Conservation (phyloP, 2,888 invertebrate species). For the Caenorhabditis uteleia region DNA sequence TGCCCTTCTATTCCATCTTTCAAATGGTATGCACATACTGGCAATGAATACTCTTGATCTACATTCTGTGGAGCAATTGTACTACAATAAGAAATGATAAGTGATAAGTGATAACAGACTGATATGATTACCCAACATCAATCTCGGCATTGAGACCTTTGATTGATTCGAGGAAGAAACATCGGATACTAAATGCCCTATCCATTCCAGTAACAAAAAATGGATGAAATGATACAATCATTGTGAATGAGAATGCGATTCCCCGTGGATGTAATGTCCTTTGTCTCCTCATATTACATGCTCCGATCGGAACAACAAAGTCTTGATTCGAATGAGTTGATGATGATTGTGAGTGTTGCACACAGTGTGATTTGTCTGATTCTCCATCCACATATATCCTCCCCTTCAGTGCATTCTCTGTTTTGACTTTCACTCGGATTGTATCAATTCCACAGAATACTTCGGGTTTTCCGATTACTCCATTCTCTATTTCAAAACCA, state of each 20-base stretch:
- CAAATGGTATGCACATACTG: constrained; percentile 66
- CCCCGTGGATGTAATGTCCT: constrained; percentile 66
- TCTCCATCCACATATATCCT: constrained; percentile 68
- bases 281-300: constrained; percentile 69
- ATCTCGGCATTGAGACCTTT: constrained; percentile 63
- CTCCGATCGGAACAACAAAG: constrained; percentile 66
- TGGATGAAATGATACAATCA: constrained; percentile 68
- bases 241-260: constrained; percentile 67
- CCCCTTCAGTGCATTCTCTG: constrained; percentile 55
- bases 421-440: constrained; percentile 55
- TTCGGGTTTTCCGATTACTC: constrained; percentile 57
- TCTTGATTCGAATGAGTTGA: constrained; percentile 23
- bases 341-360: constrained; percentile 42
- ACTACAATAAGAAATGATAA: too few species aligned
- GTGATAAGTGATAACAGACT: background rate
- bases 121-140: constrained; percentile 60
- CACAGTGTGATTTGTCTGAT: constrained; percentile 61
- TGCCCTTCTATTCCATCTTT: constrained; percentile 53
- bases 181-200: constrained; percentile 66
- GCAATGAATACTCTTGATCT: constrained; percentile 65
- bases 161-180: constrained; percentile 69
- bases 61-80: constrained; percentile 62
- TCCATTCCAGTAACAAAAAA: constrained; percentile 69
- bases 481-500: constrained; percentile 42
- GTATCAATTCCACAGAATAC: constrained; percentile 61